Evolutionary conservation across 1,140 invertebrate species (phyloP), one percentile per base, ranked within the genome.

Genomic region (Batillaria attramentaria): DNA sequence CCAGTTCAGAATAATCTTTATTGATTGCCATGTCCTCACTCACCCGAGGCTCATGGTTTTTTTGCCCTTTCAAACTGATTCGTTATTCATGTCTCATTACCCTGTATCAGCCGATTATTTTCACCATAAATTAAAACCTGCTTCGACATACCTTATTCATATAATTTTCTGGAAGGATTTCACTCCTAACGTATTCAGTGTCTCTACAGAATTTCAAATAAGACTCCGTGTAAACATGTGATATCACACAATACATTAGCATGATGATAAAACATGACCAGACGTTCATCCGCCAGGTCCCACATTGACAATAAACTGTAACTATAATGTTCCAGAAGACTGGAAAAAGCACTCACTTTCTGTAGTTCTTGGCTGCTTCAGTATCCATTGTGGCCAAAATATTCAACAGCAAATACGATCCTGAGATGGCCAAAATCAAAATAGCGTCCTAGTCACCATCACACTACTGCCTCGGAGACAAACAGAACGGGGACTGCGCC

Each of bases 281-380:
- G 46, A 50, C 10, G 13, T 50, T 50, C 24, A 13, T 24, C 46
- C 24, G 13, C 46, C 13, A 50, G 24, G 24, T 50, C 24, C 10
- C 10, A 50, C 46, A 50, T 50, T 13, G 13, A 50, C 24, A 50
- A 50, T 13, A 50, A 13, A 13, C 13, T 13, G 24, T 13, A 24
- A 50, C 10, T 50, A 24, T 24, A 50, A 13, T 50, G 13, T 13
- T 50, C 46, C 24, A 13, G 13, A 50, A 50, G 24, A 50, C 46
- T 13, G 13, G 24, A 50, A 50, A 50, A 50, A 50, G 13, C 24
- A 85, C 84, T 85, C 82, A 85, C 84, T 84, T 84, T 82, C 84
- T 72, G 72, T 84, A 85, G n/a, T 83, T 80, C 75, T 85, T 85
- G 41, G 83, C 77, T 20, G 84, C 83, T 70, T 85, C 80, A 35